A percentile compares a stretch with the other conserved stretches of the same genome.
phyloP scores from a whole-genome alignment of 2,113 vertebrate genomes.

The Charina bottae region DNA sequence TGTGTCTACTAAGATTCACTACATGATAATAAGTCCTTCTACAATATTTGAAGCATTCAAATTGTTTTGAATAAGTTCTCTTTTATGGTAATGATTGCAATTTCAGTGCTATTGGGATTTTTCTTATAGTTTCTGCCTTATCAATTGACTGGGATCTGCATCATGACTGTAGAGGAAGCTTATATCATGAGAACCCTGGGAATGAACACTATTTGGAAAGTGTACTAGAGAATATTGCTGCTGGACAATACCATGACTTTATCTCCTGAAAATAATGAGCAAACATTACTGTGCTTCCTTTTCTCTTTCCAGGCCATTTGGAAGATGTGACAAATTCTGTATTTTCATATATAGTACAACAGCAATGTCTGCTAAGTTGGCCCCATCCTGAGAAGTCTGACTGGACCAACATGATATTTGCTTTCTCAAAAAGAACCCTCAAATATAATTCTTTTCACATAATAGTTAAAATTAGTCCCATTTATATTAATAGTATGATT shows the following conservation, averaged over 20 bases:
- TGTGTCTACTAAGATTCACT: not conserved
- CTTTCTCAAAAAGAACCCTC: too few species aligned
- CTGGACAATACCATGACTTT: not conserved
- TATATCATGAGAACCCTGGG: not conserved
- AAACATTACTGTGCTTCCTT: not conserved
- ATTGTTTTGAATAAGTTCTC: not conserved
- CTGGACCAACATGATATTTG: too few species aligned
- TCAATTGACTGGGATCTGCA: not conserved
- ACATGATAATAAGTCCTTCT: not conserved
- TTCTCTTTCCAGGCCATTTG: not conserved
- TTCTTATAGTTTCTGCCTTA: constrained; percentile 1
- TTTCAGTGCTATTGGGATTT: not conserved
- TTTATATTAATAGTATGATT: too few species aligned
- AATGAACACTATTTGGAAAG: not conserved
- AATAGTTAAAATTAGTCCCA: too few species aligned
- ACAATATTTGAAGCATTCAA: not conserved
- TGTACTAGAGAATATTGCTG: not conserved
- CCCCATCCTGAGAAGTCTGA: too few species aligned
- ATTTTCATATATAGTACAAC: too few species aligned
- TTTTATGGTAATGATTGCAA: not conserved
- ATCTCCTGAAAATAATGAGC: not conserved
- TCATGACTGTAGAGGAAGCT: not conserved
- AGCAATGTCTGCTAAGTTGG: too few species aligned
- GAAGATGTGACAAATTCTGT: not conserved
- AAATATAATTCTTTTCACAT: too few species aligned